Base-by-base conservation (phyloP, 92 coral and sea anemone genomes). In the Parazoanthus darwini region DNA sequence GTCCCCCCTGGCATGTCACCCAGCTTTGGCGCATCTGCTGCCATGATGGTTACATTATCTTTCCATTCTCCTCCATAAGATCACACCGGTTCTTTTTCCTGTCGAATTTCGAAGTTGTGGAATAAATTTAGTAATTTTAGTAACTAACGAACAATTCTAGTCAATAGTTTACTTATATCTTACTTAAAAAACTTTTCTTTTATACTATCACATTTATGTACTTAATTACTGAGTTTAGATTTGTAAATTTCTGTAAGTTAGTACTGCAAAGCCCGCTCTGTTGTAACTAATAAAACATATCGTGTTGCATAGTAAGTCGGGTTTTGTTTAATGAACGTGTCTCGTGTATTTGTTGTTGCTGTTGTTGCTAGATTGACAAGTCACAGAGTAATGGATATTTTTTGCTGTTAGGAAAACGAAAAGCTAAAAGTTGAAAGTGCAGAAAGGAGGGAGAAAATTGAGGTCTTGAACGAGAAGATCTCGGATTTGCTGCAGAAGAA, bases 401-500 rank as follows among this genome's bases (percentile, higher is more conserved):
- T 77, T 75, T 43, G 11, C 3, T 39, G 58, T 50, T 77, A 97
- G 99, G 99, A 97, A 93, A 97, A 97, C 81, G 99, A 97, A 84
- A 96, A 96, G 63, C 77, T 97, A 36, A 97, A 94, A 88, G 92
- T 91, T 75, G 98, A 94, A 89, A 91, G 94, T 81, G 87, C 89
- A 15, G 97, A 97, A 70, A 95, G 94, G 88, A 88, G 94, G 56
- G 88, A 87, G 68, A 95, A 95, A 86, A 91, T 97, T 66, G 99
- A 97, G 75, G 22, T 68, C 23, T 73, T 97, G 42, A 97, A 95
- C 82, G 98, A 95, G 85, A 97, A 94, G 90, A 94, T 97, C 39
- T 94, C 99, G 6, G 98, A 95, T n/a, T 90, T 97, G 42, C 91
- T 97, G 79, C 98, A 95, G 43, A 93, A 94, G 88, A 97, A 89